phyloP scores from a whole-genome alignment of 2,888 invertebrate genomes.

The Perdita meconis region DNA sequence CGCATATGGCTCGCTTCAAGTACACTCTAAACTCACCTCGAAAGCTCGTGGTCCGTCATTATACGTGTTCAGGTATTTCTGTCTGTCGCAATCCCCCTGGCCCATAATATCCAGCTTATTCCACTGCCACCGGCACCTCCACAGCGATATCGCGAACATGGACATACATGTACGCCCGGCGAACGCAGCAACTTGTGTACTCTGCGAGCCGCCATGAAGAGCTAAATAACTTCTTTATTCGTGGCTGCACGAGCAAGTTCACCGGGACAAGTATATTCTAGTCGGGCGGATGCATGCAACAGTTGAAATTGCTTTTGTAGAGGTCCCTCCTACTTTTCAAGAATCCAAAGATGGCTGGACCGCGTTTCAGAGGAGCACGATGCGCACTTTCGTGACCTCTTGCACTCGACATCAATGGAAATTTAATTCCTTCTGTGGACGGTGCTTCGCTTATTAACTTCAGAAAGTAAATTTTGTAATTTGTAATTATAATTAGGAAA shows the following conservation, averaged over 20 bases:
- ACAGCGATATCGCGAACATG: constrained; percentile 32
- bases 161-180: background rate
- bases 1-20: background rate
- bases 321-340: too few species aligned
- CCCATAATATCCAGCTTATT: constrained; percentile 47
- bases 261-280: background rate
- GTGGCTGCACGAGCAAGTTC: background rate
- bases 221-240: background rate
- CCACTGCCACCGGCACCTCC: constrained; percentile 32
- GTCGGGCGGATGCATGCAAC: background rate
- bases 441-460: too few species aligned
- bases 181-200: constrained; percentile 32
- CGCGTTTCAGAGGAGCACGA: too few species aligned
- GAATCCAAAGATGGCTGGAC: background rate
- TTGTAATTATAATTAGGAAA: too few species aligned
- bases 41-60: background rate
- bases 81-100: background rate
- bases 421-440: too few species aligned
- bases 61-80: constrained; percentile 25
- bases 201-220: background rate
- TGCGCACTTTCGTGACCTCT: too few species aligned
- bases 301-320: too few species aligned
- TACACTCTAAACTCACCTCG: background rate
- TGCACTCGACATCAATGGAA: too few species aligned
- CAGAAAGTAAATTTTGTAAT: too few species aligned